Conservation (phyloP, 2,797 vertebrate species). For the Anas capensis region DNA sequence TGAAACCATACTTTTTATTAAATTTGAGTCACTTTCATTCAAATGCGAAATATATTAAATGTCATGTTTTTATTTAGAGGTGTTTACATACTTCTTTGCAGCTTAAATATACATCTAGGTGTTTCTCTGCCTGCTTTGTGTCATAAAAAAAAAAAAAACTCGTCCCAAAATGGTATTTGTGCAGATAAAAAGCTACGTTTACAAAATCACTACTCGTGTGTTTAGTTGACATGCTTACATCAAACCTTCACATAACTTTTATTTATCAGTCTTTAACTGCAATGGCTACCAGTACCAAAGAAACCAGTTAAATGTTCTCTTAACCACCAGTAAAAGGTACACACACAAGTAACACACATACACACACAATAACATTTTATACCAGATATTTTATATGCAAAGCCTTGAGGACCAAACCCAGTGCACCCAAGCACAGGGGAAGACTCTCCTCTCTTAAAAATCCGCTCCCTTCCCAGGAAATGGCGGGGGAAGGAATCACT, state of each 20-base stretch:
- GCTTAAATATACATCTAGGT: neutral
- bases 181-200: neutral
- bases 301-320: accelerated
- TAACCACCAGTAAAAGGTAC: neutral
- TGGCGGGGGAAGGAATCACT: accelerated
- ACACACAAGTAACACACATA: neutral
- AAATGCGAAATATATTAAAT: neutral
- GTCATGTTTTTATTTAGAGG: neutral
- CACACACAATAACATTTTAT: neutral
- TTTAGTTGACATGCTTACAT: neutral
- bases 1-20: neutral
- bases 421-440: neutral
- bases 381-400: neutral
- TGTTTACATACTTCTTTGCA: neutral
- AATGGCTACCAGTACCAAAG: neutral
- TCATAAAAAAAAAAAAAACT: neutral
- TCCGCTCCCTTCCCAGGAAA: neutral
- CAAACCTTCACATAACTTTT: neutral
- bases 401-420: neutral
- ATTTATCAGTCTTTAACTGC: neutral
- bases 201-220: neutral
- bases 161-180: neutral
- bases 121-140: neutral
- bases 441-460: neutral
- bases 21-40: neutral